Percentiles rank a stretch among this genome's conserved stretches.
These are phyloP conservation scores for Arizona elegans DNA, from an alignment of 2,113 vertebrate species.

Conservation along the genomic window DNA sequence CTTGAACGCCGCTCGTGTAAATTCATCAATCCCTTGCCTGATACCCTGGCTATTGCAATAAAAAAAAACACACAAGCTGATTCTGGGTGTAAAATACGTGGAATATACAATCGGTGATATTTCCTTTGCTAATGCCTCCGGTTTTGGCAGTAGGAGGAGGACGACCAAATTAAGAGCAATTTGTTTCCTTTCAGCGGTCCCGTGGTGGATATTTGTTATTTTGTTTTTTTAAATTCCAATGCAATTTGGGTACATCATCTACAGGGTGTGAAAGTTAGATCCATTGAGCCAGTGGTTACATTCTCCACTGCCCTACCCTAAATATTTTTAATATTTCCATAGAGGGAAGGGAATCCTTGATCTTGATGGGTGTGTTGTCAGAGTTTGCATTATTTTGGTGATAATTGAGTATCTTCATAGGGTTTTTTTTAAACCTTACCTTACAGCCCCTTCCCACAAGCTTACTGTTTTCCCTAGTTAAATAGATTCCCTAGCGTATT, in stretches of 20 bases:
- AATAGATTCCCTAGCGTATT: neutral
- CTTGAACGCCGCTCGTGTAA: neutral
- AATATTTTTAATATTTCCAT: constrained; percentile 27
- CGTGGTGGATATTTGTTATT: neutral
- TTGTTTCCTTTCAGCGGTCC: neutral
- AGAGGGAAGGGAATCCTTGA: neutral
- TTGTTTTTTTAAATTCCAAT: constrained; percentile 13
- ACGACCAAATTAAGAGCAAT: neutral
- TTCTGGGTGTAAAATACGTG: neutral
- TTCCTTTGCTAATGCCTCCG: neutral
- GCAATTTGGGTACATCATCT: constrained; percentile 5
- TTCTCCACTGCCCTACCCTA: constrained; percentile 24
- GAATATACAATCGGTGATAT: neutral
- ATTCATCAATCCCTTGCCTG: neutral
- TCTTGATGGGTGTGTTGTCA: neutral
- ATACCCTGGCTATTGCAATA: neutral
- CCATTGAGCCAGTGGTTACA: neutral
- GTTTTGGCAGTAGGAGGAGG: neutral
- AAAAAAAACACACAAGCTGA: neutral
- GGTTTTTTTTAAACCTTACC: neutral
- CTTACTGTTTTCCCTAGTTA: neutral
- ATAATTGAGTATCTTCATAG: neutral
- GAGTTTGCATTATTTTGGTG: neutral
- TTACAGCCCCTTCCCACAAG: neutral
- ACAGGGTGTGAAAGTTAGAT: constrained; percentile 4